Evolutionary conservation across 2,113 vertebrate species (phyloP), one percentile per base, ranked within the genome.

Genomic region (Malurus cyaneus): DNA sequence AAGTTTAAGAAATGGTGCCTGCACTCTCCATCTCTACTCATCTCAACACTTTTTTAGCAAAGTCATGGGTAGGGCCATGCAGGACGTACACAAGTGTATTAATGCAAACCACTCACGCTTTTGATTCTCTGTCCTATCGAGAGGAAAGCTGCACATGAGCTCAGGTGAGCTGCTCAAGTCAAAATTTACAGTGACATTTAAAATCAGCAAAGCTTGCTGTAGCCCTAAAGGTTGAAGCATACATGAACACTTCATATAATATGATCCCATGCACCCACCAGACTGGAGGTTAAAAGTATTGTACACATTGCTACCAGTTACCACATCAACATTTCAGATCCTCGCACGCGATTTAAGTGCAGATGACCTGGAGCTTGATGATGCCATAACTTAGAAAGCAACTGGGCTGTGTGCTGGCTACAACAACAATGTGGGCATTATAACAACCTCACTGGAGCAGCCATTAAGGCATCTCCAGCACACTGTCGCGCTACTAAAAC

Each of bases 391-490:
- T 97, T 97, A 92, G 92, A 94, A 92, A 93, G 88, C 87, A 95
- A 69, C 42, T 80, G 84, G 49, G 70, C 60, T 86, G 26, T 73
- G 86, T 73, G 67, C 80, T 94, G 82, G 83, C 73, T 80, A 29
- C 47, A 94, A 49, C 81, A 95, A 97, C 94, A 97, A 97, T 94
- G 91, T 2, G 15, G 66, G 93, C 91, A 94, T 97, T 97, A 96
- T 97, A 96, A 70, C 57, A 52, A 64, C 76, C 87, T 92, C 39
- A 29, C 73, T 95, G 8, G 77, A 92, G 61, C 23, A 29, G 80
- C 88, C 88, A 95, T 97, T 96, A 97, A 97, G 94, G 83, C 84
- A 95, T 92, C 93, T 95, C 95, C 85, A 93, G 90, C 85, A 93
- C 92, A 91, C 92, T 88, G 84, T 53, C 90, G 77, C 56, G 76